Evolutionary conservation across 2,888 invertebrate genomes (phyloP), one percentile per base, ranked within the genome.

Genomic region (Hypolimnas misippus): DNA sequence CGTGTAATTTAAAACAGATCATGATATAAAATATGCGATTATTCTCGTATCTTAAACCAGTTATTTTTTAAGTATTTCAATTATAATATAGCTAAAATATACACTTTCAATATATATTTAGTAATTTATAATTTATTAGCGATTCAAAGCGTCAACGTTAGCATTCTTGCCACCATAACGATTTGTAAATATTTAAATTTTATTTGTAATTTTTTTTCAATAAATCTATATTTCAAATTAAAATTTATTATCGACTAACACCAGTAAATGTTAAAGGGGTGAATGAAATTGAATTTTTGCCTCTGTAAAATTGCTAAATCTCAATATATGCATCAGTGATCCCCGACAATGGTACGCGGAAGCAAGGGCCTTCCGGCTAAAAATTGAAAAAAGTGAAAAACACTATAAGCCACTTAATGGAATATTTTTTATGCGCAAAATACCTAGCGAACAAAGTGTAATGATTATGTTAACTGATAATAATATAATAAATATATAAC

Each of bases 261-360:
- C 16, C 7, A 25, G 44, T 46, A 49, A 38, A 59, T n/a, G 10
- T 5, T 8, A 16, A 10, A 14, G 3, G 16, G 1, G 17, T 5
- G 12, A 38, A 33, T 16, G 49, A 19, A 58, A 56, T 51, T 46
- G 17, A 58, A 52, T 46, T 55, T 29, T 31, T 51, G 35, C 35
- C 54, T 42, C 25, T 49, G 31, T 54, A 64, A 69, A 68, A 55
- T 62, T 55, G 64, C 63, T 67, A 67, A 69, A 67, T 65, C 65
- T 62, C 55, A 55, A 46, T 52, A 46, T 58, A 65, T 53, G 67
- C 69, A 65, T 67, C 65, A 56, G 52, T 51, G 63, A 53, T 55
- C 68, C 55, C 52, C 44, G 50, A 66, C 63, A 65, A 66, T 62
- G 60, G 66, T 61, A 57, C 51, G 58, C 55, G 63, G 51, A 55